Conservation (phyloP, 2,113 vertebrate species). For the Pelodiscus sinensis region DNA sequence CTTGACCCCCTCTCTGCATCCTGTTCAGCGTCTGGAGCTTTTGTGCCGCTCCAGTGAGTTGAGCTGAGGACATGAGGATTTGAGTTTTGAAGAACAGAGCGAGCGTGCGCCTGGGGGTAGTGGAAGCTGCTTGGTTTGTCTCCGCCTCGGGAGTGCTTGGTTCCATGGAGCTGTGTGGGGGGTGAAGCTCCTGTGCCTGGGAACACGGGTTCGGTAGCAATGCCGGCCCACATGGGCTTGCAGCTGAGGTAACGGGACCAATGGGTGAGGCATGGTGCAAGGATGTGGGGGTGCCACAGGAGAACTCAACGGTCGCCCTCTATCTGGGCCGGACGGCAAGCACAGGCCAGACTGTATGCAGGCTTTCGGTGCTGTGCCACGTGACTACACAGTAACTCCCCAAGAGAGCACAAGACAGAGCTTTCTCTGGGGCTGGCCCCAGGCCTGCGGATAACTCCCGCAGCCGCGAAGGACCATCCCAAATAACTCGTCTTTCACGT, state of each 20-base stretch:
- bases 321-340: not conserved
- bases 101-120: not conserved
- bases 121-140: not conserved
- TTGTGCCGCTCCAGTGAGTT: not conserved
- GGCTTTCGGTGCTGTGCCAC: not conserved
- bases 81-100: not conserved
- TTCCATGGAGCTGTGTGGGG: not conserved
- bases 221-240: not conserved
- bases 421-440: not conserved
- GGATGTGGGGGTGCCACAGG: not conserved
- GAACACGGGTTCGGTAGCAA: not conserved
- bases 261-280: not conserved
- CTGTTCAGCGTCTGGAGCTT: not conserved
- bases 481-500: not conserved
- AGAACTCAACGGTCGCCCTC: not conserved
- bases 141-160: not conserved
- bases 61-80: not conserved
- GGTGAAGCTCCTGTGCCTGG: no score
- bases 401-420: not conserved
- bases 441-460: not conserved
- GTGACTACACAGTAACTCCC: not conserved
- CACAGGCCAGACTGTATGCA: not conserved
- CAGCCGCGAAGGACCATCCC: not conserved
- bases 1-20: accelerated
- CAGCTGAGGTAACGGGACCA: not conserved